Evolutionary conservation across 1,140 invertebrate genomes (phyloP), one percentile per base, ranked within the genome.

Genomic region (Drosophila nikananu): DNA sequence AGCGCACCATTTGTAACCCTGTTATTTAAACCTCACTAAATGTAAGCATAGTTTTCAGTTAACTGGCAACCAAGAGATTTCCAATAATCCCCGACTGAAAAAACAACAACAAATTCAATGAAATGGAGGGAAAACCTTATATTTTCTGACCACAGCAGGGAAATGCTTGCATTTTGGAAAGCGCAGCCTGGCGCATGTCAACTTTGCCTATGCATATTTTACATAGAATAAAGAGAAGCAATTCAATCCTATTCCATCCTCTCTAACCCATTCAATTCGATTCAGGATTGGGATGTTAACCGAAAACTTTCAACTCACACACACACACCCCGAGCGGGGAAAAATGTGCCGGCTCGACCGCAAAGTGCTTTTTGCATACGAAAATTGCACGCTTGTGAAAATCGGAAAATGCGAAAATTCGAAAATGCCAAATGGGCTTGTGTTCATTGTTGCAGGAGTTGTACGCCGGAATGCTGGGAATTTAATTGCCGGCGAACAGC

Each of bases 351-450:
- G 46, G 39, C 51, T 37, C 27, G 23, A 77, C 75, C 75, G 39
- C 75, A 78, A 62, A 78, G 74, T 68, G 75, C 62, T 77, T 77
- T 77, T 78, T 62, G 61, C 74, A 77, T 55, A 54, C 52, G 63
- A 71, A 54, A 71, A 46, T 71, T 23, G 39, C 39, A 71, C 67
- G 67, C 64, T 57, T 71, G 49, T 70, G 71, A 39, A 61, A 74
- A 74, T 74, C n/a, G 52, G 46, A 44, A 78, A 78, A 77, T 77
- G 49, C 39, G 48, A 42, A 76, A 78, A 77, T 77, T 41, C 39
- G 48, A 42, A 76, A 77, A 72, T 74, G 66, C 55, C 41, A 55
- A 74, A 77, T 77, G 75, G 74, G 57, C 44, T 77, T 57, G 75
- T 51, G 60, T 74, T 49, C 46, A 72, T 71, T 76, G 72, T 74